phyloP scores from a whole-genome alignment of 2,888 invertebrate species.

The Epinotia demarniana region DNA sequence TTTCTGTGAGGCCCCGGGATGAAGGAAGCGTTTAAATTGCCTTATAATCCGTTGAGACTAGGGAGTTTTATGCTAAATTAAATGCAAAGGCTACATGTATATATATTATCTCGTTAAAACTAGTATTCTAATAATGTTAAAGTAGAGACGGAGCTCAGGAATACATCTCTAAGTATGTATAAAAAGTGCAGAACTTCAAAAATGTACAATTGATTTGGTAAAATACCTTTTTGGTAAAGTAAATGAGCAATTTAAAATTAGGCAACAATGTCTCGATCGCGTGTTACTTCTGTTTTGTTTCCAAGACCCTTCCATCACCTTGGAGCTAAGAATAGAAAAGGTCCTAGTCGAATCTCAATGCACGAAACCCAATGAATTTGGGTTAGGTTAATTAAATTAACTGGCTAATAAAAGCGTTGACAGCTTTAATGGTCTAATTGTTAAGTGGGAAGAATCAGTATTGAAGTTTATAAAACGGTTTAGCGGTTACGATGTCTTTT shows the following conservation, averaged over 20 bases:
- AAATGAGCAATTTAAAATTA: background rate
- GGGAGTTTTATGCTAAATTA: background rate
- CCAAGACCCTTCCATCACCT: slow-evolving; percentile 12
- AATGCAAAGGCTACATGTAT: too few relatives aligned
- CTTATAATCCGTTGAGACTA: background rate
- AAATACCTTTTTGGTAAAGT: too few relatives aligned
- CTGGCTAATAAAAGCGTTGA: slow-evolving; percentile 13
- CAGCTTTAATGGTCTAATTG: slow-evolving; percentile 18
- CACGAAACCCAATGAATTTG: slow-evolving; percentile 14
- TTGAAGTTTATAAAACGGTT: background rate
- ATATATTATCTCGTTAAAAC: background rate
- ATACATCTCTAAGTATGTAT: too few relatives aligned
- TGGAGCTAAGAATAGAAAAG: slow-evolving; percentile 17
- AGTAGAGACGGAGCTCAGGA: too few relatives aligned
- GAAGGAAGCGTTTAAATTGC: background rate
- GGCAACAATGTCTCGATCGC: background rate
- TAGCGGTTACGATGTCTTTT: background rate
- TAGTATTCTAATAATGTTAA: background rate
- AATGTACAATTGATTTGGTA: too few relatives aligned
- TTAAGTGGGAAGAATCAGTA: slow-evolving; percentile 5
- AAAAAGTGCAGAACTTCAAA: too few relatives aligned
- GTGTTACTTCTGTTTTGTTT: background rate
- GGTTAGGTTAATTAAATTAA: slow-evolving; percentile 37
- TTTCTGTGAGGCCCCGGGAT: background rate
- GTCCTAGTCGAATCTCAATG: slow-evolving; percentile 12